phyloP scores from a whole-genome alignment of 2,797 vertebrate genomes.

The Diplodus puntazzo region DNA sequence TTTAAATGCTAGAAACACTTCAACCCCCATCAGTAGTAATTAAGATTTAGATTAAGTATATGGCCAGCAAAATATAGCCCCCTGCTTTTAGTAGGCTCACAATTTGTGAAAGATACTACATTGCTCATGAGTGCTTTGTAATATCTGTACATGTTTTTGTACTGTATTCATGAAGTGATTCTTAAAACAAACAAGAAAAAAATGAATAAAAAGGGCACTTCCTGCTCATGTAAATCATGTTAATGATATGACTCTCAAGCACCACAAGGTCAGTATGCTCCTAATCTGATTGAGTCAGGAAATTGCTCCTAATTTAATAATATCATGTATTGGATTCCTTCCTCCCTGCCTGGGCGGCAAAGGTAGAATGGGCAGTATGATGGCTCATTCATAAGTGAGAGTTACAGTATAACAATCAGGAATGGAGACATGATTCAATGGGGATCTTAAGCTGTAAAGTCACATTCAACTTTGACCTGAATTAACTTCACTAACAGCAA shows the following conservation, averaged over 20 bases:
- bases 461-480: not conserved
- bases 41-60: not conserved
- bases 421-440: conserved; percentile 29
- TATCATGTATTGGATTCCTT: conserved; percentile 74
- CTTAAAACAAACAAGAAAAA: not conserved
- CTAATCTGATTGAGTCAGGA: conserved; percentile 82
- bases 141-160: conserved; percentile 7
- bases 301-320: conserved; percentile 83
- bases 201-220: conserved; percentile 11
- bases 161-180: conserved; percentile 9
- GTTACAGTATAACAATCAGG: conserved; percentile 35
- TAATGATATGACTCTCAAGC: conserved; percentile 65
- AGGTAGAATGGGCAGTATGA: conserved; percentile 59
- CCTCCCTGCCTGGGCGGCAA: conserved; percentile 57
- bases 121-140: not conserved
- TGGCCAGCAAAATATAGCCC: too few relatives aligned
- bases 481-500: not conserved
- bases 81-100: not conserved
- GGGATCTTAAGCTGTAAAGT: conserved; percentile 13
- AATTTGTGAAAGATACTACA: not conserved
- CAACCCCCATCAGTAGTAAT: not conserved
- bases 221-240: conserved; percentile 64
- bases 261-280: conserved; percentile 65
- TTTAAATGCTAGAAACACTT: not conserved
- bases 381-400: conserved; percentile 61